These are phyloP conservation scores for Clavelina lepadiformis DNA, from an alignment of 23 tunicate genomes.

Conservation along the genomic window DNA sequence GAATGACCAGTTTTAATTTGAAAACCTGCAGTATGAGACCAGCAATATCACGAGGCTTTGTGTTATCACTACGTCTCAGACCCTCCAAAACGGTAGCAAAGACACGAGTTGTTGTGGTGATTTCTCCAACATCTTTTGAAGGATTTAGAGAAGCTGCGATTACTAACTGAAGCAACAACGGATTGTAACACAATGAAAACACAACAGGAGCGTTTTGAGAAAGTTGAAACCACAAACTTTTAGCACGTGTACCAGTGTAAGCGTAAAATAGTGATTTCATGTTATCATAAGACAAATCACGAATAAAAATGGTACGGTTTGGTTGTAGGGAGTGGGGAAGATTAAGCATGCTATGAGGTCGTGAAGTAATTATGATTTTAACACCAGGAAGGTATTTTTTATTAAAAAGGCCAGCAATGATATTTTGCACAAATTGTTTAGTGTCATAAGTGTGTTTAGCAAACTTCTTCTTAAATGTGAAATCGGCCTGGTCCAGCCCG, in stretches of 20 bases:
- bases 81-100: too few relatives aligned
- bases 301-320: slow-evolving; percentile 3
- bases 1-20: too few relatives aligned
- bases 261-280: slow-evolving; percentile 12
- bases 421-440: background rate
- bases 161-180: slow-evolving; percentile 15
- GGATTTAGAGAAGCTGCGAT: too few relatives aligned
- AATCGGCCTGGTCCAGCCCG: slow-evolving; percentile 20
- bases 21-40: too few relatives aligned
- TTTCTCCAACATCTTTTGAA: too few relatives aligned
- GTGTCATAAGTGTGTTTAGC: slow-evolving; percentile 1
- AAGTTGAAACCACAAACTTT: slow-evolving; percentile 4
- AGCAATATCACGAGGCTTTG: too few relatives aligned
- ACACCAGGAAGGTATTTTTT: slow-evolving; percentile 11
- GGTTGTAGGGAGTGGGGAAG: slow-evolving; percentile 10
- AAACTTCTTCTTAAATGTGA: background rate
- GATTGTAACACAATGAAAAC: slow-evolving; percentile 15
- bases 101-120: too few relatives aligned
- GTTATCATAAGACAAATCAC: slow-evolving; percentile 2
- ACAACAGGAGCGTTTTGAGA: slow-evolving; percentile 4
- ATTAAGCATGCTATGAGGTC: slow-evolving; percentile 8
- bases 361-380: slow-evolving; percentile 9
- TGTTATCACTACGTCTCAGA: too few relatives aligned
- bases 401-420: slow-evolving; percentile 9
- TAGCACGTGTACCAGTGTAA: background rate